Evolutionary conservation across 92 coral and sea anemone genomes (phyloP), one percentile per base, ranked within the genome.

Genomic region (Nematostella vectensis): DNA sequence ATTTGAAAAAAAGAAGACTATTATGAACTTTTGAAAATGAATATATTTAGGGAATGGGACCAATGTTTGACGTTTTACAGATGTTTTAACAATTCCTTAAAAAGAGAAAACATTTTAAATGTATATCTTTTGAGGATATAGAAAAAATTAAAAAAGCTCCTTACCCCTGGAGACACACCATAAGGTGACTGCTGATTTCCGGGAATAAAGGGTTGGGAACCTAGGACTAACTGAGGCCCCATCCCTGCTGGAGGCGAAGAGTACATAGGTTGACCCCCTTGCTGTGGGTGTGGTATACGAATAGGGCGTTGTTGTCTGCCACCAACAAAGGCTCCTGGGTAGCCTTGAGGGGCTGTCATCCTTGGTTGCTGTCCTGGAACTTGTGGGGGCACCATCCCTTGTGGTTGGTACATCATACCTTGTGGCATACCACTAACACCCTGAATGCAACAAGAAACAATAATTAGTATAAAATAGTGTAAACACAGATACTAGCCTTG

Each of bases 181-280:
- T 17, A 75, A 29, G 37, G 73, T 31, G 75, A 83, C 47, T 66
- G 83, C 28, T 50, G 62, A n/a, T n/a, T n/a, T 3, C 29, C 63
- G 2, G 38, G 64, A 13, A 72, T 74, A 22, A 59, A 80, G 26
- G 45, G 42, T 4, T 66, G 71, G 2, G 64, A 48, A 3, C 71
- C 82, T 11, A 38, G 65, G 26, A 70, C 66, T 45, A 78, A 44
- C n/a, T 53, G 74, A 42, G 42, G 67, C 26, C 24, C 43, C 20
- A 58, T 67, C 0, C 76, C 83, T 0, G 61, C 39, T 1, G 95
- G 80, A 21, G 97, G 88, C 1, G 97, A 85, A 0, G 86, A 63
- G 58, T 80, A 89, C 72, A 85, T 67, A 1, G 74, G 68, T 43
- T 63, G 82, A 31, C 50, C 76, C 11, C 61, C 50, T 40, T 71